These are phyloP conservation scores for Sisyra terminalis DNA, from an alignment of 2,888 invertebrate species.

Conservation along the genomic window DNA sequence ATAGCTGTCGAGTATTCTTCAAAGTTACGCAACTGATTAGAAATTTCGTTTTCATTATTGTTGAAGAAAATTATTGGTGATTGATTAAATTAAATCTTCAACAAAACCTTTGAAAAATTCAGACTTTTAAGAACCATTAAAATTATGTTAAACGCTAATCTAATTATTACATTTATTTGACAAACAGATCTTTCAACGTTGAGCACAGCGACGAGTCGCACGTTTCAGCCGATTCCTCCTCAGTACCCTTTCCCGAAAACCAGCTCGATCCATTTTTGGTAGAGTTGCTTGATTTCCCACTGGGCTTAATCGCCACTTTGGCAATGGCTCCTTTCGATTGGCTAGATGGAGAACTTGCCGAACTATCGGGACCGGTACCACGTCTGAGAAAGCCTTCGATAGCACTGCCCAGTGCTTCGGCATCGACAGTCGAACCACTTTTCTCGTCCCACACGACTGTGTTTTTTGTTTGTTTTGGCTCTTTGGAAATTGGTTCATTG, in stretches of 20 bases:
- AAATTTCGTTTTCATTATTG: no score
- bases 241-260: constrained; percentile 33
- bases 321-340: constrained; percentile 26
- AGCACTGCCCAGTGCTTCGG: constrained; percentile 64
- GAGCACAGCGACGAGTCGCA: constrained; percentile 72
- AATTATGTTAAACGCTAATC: no score
- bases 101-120: no score
- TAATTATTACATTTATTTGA: constrained; percentile 39
- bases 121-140: no score
- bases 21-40: no score
- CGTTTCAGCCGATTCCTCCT: constrained; percentile 46
- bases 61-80: no score
- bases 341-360: constrained; percentile 7
- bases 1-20: no score
- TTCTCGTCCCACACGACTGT: constrained; percentile 59
- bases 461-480: constrained; percentile 14
- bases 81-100: no score
- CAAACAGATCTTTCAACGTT: constrained; percentile 72
- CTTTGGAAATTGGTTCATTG: constrained; percentile 21
- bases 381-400: constrained; percentile 66
- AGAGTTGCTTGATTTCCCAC: constrained; percentile 13
- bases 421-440: constrained; percentile 65
- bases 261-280: constrained; percentile 11
- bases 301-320: constrained; percentile 22
- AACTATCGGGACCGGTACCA: constrained; percentile 32